Evolutionary conservation across 2,888 invertebrate genomes (phyloP), one percentile per base, ranked within the genome.

Genomic region (Leptopterna dolabrata): DNA sequence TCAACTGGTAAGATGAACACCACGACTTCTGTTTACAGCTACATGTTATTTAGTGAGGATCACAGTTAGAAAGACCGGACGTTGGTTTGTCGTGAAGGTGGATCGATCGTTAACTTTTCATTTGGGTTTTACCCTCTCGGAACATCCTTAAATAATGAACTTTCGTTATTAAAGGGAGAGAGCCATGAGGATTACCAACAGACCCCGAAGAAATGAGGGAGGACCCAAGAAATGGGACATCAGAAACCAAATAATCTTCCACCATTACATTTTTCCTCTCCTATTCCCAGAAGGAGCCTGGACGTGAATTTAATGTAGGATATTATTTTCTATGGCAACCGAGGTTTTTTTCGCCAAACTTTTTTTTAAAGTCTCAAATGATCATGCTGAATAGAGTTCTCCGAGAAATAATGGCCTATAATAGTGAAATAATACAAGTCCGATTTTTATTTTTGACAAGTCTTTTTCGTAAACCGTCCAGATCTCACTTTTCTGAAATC

Each of bases 111-210:
- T 71, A 71, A 71, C 71, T 71, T 30, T 71, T 71, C 27, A 27
- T 71, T 71, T 27, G 71, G 73, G 73, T 73, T 73, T 30, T 41
- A 73, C 73, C 19, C 73, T 16, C 36, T 30, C 9, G 36, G 73
- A n/a, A 30, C 41, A 73, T 73, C 73, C 30, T 73, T 36, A 73
- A 73, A 41, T 73, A 73, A 73, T 73, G 73, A 73, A 36, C 36
- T 73, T 73, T 41, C 19, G 30, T 73, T 73, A 41, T 73, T 73
- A 36, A 73, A 73, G 19, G 73, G 19, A 36, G 73, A 41, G 36
- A 73, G 73, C 73, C 73, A 36, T 73, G 19, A 73, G 73, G 73
- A 73, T 73, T 73, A 73, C 73, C 73, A 19, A n/a, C 73, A 73
- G 36, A 30, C 36, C 36, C 19, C 73, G n/a, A 36, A 14, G 41